Base-by-base conservation (phyloP, 2,113 vertebrate genomes). In the Mastomys natalensis region DNA sequence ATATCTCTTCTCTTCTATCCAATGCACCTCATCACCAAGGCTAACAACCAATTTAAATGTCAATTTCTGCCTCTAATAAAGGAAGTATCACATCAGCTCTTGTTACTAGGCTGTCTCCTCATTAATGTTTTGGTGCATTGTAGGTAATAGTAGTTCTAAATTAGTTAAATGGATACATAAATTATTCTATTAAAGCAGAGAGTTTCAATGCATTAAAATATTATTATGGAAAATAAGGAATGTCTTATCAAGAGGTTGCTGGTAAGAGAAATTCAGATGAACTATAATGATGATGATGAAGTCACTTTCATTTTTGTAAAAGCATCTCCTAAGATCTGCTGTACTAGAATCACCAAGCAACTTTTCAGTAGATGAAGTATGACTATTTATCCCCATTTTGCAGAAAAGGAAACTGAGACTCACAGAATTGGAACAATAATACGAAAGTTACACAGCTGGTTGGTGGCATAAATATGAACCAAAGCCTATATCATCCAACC, bases 351-450 rank as follows among this genome's bases (percentile, higher is more conserved):
- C 16, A 87, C 53, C 31, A 19, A 90, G 64, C 4, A 68, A 62
- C 17, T 81, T 31, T 80, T 84, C 45, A 88, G 72, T 13, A 43
- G 31, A 53, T 31, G 88, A 55, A 37, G 40, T 37, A 68, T 26
- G 16, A 37, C 34, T 66, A 72, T 92, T 87, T 62, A 70, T 48
- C 12, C 45, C 92, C 94, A 94, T 96, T 95, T 85, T 91, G 43
- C 93, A 95, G 95, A 91, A 22, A n/a, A 77, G n/a, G 24, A n/a
- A 58, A 70, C 55, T 37, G 29, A 96, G 68, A 70, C 26, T 70
- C n/a, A 22, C 37, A 45, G 37, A 66, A 11, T 78, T 86, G 37
- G 26, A 58, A 64, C 45, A 13, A 92, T 37, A 58, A 70, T 91
- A 55, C 62, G 12, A 66, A 74, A 84, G 29, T 70, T 48, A n/a